These are phyloP conservation scores for Brachymystax lenok DNA, from an alignment of 2,797 vertebrate genomes.

Conservation along the genomic window DNA sequence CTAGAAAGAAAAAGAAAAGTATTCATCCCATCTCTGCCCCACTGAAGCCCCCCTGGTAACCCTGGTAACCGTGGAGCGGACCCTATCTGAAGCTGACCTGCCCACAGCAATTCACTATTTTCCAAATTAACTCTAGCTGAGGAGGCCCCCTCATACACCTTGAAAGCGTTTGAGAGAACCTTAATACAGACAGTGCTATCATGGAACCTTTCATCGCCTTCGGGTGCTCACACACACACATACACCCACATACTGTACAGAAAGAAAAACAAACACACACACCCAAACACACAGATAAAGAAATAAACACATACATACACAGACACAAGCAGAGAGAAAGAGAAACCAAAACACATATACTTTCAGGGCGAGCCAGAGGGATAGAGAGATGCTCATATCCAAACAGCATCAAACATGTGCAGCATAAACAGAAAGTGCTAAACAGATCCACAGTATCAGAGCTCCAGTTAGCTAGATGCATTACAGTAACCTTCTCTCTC, in stretches of 20 bases:
- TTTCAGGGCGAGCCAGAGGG: not conserved
- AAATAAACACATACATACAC: not conserved
- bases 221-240: conserved; percentile 32
- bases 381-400: not conserved
- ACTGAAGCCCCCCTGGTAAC: too few relatives aligned
- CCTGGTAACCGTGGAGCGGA: too few relatives aligned
- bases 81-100: too few relatives aligned
- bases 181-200: too few relatives aligned
- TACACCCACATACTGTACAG: conserved; percentile 19
- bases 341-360: conserved; percentile 15
- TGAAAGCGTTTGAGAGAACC: too few relatives aligned
- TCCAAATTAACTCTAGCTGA: too few relatives aligned
- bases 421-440: not conserved
- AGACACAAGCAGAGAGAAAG: not conserved
- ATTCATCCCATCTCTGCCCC: too few relatives aligned
- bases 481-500: not conserved
- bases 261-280: conserved; percentile 15
- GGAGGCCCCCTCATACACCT: too few relatives aligned
- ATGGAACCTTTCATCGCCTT: conserved; percentile 9
- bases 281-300: not conserved
- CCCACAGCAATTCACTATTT: too few relatives aligned
- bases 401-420: not conserved
- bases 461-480: not conserved
- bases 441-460: conserved; percentile 26
- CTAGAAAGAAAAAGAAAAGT: too few relatives aligned